Conservation (phyloP, 2,113 vertebrate genomes). For the Willisornis vidua region DNA sequence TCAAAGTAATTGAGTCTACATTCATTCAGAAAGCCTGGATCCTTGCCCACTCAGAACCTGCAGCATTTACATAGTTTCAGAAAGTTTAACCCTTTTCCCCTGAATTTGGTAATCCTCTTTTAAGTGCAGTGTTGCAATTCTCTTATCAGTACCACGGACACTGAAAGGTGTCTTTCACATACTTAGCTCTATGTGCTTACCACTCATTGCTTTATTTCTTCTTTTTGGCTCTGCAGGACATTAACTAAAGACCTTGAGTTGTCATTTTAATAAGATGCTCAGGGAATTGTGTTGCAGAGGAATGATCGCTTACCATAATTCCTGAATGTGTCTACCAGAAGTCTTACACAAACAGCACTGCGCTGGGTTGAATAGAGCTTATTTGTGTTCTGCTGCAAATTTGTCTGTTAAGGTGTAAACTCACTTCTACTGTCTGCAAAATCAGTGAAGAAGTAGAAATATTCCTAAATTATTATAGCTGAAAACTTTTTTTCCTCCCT, state of each 20-base stretch:
- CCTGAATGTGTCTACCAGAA: not conserved
- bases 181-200: constrained; percentile 5
- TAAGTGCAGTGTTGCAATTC: accelerated
- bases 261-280: not conserved
- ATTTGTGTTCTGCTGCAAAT: not conserved
- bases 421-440: not conserved
- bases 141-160: not conserved
- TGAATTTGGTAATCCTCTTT: not conserved
- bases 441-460: not conserved
- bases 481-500: not conserved
- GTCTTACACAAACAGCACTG: not conserved
- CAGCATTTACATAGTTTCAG: constrained; percentile 68
- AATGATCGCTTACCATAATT: constrained; percentile 10
- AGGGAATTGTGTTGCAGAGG: not conserved
- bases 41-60: constrained; percentile 65
- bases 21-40: constrained; percentile 74
- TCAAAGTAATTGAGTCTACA: constrained; percentile 75
- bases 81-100: constrained; percentile 71
- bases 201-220: not conserved
- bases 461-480: not conserved
- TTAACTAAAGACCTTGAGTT: not conserved
- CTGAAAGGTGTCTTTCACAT: not conserved
- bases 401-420: not conserved
- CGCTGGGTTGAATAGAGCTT: not conserved
- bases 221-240: not conserved